Percentiles rank a stretch among this genome's conserved stretches.
Evolutionary conservation across 2,113 vertebrate genomes (phyloP).

Genomic region (Chamaetylas fuelleborni): DNA sequence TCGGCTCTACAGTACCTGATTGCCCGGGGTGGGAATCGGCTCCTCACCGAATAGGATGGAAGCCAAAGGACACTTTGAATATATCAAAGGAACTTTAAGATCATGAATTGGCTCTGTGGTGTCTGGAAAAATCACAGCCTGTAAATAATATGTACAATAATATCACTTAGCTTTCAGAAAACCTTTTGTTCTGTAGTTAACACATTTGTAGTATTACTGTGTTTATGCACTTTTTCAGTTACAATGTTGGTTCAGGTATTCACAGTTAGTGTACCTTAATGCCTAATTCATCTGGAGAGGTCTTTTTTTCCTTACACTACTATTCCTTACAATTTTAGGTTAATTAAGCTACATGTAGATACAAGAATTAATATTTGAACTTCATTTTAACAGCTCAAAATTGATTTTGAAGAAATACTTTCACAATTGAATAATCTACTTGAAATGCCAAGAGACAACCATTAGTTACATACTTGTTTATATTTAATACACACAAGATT

Average conservation of each 20-base stretch:
- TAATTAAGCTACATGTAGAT: conserved; percentile 75
- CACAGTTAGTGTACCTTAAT: conserved; percentile 55
- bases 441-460: conserved; percentile 39
- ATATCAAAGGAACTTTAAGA: conserved; percentile 6
- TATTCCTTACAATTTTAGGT: conserved; percentile 65
- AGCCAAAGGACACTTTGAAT: conserved; percentile 28
- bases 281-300: conserved; percentile 51
- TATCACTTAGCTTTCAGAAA: conserved; percentile 59
- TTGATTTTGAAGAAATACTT: conserved; percentile 41
- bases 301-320: conserved; percentile 67
- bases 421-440: conserved; percentile 53
- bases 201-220: conserved; percentile 76
- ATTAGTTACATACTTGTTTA: conserved; percentile 49
- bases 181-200: conserved; percentile 68
- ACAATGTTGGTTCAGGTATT: conserved; percentile 71
- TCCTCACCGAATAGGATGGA: background rate
- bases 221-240: conserved; percentile 82
- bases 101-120: conserved; percentile 60
- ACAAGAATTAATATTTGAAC: conserved; percentile 59
- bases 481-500: conserved; percentile 55
- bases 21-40: background rate
- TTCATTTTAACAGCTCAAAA: conserved; percentile 53
- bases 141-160: conserved; percentile 75
- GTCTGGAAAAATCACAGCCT: conserved; percentile 56
- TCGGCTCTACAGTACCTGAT: background rate